Evolutionary conservation across 2,113 vertebrate species (phyloP).

Genomic region (Lampris megalopsis): DNA sequence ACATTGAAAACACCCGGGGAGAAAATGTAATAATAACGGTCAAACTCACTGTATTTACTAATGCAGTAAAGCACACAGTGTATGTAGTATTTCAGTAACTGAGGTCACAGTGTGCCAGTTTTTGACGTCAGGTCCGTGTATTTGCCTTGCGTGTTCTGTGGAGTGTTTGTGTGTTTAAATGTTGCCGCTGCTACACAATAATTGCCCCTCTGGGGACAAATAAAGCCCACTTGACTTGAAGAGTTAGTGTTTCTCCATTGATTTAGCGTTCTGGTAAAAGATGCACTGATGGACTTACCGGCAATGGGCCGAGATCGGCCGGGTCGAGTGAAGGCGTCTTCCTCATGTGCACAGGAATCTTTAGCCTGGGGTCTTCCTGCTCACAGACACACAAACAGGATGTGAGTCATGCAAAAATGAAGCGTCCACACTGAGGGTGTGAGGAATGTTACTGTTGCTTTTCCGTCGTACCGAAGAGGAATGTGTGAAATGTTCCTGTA

Average conservation of each 20-base stretch:
- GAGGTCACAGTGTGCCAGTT: no score
- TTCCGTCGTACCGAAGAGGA: background rate
- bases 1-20: no score
- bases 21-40: no score
- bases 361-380: conserved; percentile 95
- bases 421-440: conserved; percentile 7
- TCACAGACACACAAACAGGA: conserved; percentile 50
- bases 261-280: background rate
- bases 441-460: background rate
- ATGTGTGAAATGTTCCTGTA: no score
- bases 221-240: background rate
- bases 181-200: no score
- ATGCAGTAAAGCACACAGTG: no score
- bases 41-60: no score
- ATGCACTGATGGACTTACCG: conserved; percentile 81
- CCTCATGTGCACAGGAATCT: conserved; percentile 85
- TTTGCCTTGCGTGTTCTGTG: no score
- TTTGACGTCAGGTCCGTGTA: no score
- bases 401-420: conserved; percentile 55
- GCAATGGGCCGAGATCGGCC: conserved; percentile 90
- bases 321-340: conserved; percentile 87
- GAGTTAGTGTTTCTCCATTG: conserved; percentile 2
- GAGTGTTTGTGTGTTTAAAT: no score
- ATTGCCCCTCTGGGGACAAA: no score
- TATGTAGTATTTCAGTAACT: no score